These are phyloP conservation scores for Paedocypris sp. DNA, from an alignment of 2,113 vertebrate genomes.

Conservation along the genomic window DNA sequence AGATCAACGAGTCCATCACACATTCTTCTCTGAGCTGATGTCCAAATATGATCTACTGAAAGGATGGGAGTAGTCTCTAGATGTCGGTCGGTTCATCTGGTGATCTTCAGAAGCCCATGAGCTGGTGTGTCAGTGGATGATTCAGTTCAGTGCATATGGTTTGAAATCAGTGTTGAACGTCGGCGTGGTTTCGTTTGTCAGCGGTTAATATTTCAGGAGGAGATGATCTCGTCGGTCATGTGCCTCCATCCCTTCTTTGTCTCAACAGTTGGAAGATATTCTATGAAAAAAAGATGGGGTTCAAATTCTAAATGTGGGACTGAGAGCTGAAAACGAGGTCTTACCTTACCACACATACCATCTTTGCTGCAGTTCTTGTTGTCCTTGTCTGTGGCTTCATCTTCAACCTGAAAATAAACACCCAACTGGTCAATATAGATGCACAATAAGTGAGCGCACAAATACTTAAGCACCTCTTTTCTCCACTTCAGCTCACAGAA, in stretches of 20 bases:
- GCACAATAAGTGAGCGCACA: too few species aligned
- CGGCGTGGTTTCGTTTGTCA: neutral
- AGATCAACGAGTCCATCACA: too few species aligned
- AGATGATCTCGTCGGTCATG: slow-evolving; percentile 67
- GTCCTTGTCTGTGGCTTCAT: slow-evolving; percentile 71
- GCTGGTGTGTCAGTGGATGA: too few species aligned
- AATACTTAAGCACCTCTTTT: slow-evolving; percentile 74
- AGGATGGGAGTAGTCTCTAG: too few species aligned
- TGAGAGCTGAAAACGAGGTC: slow-evolving; percentile 56
- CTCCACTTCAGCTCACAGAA: slow-evolving; percentile 98
- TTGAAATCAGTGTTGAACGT: slow-evolving; percentile 14
- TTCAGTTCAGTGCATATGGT: too few species aligned
- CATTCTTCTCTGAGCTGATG: too few species aligned
- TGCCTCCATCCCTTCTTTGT: slow-evolving; percentile 81
- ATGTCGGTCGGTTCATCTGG: too few species aligned
- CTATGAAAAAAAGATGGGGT: slow-evolving; percentile 59
- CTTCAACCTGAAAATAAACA: slow-evolving; percentile 61
- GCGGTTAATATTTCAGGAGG: slow-evolving; percentile 45
- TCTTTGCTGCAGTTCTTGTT: slow-evolving; percentile 77
- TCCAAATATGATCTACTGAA: too few species aligned
- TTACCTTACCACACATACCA: slow-evolving; percentile 79
- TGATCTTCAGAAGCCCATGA: too few species aligned
- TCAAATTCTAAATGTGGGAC: neutral
- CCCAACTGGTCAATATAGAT: neutral
- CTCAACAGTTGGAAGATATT: slow-evolving; percentile 92